A percentile compares a stretch with the other conserved stretches of the same genome.
Evolutionary conservation across 2,797 vertebrate species (phyloP).

Genomic region (Hemitrygon akajei): DNA sequence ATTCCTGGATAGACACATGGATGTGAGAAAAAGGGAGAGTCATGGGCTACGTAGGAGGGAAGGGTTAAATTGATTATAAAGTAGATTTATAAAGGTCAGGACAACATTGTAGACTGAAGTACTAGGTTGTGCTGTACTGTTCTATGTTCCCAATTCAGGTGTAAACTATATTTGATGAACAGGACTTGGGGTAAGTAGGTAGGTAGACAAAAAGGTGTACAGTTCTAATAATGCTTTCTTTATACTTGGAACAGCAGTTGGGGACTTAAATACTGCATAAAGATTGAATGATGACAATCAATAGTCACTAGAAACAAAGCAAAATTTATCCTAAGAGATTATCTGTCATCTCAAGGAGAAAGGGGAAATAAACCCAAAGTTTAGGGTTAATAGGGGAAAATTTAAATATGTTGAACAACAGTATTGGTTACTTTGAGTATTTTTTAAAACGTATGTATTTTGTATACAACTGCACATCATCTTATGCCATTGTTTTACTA

Average conservation of each 20-base stretch:
- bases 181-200: neutral
- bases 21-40: no score
- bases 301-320: neutral
- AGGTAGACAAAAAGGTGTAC: neutral
- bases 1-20: no score
- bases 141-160: neutral
- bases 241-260: neutral
- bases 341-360: neutral
- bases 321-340: neutral
- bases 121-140: no score
- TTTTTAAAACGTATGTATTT: neutral
- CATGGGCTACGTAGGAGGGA: no score
- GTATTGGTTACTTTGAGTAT: neutral
- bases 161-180: neutral
- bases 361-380: neutral
- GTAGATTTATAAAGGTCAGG: no score
- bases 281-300: neutral
- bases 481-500: neutral
- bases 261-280: neutral
- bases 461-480: neutral
- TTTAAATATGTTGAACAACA: neutral
- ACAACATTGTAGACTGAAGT: no score
- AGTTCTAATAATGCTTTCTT: neutral
- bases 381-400: neutral
- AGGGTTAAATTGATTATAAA: no score